Evolutionary conservation across 2,113 vertebrate species (phyloP), one percentile per base, ranked within the genome.

Genomic region (Hippocampus abdominalis): DNA sequence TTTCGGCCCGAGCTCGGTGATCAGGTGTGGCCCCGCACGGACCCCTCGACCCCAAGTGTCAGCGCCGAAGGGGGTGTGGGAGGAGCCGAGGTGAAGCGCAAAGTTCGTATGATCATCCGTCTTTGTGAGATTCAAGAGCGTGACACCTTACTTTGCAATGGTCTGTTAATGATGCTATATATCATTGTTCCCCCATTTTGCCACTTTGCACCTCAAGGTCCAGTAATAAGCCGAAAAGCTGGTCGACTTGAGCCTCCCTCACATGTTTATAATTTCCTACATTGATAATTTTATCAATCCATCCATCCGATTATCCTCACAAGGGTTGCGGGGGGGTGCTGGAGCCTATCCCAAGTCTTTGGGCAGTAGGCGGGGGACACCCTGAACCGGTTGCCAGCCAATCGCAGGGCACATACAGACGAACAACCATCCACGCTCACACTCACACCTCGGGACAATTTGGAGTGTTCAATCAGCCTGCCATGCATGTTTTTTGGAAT

Each of bases 1-100:
- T 42, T 74, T 86, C 62, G 23, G 48, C 72, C 65, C 68, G 40
- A 2, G 39, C 78, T 71, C 76, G 73, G 68, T 81, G 80, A 83
- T 88, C 79, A 81, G 76, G 84, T 74, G 79, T 77, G 21, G 77
- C 69, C 77, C 54, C 73, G 75, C 77, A 73, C 69, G 71, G 61
- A 86, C 78, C 54, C 57, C 36, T 82, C 75, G 32, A 75, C 84
- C 75, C 63, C 62, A 27, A 66, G 72, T 25, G 51, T 54, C n/a
- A 64, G 73, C 57, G 70, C 53, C 69, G 15, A 25, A 25, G 4
- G 61, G 61, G 27, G 27, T 15, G 27, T 68, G 27, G 69, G 8
- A 36, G 61, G 51, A 54, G 53, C 4, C 4, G 20, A 48, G 3
- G 23, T 16, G 27, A 21, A 53, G 20, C 36, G 64, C 54, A 54